Base-by-base conservation (phyloP, 2,888 invertebrate genomes). In the Perizoma affinitatum region DNA sequence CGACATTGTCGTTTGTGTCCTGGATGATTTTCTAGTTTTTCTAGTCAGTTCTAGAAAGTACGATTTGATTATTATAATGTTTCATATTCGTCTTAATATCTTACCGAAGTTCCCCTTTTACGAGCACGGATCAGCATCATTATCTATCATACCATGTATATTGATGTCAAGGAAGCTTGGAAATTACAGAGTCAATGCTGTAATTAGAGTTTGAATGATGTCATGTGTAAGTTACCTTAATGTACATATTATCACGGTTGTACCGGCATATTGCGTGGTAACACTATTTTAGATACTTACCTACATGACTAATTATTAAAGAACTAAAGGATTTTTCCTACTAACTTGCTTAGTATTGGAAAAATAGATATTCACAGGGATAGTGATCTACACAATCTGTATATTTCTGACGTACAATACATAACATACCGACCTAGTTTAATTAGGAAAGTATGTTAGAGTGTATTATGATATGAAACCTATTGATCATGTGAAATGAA, bases 131-230 rank as follows among this genome's bases (percentile, higher is more conserved):
- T 4, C 47, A 40, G n/a, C 35, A 40, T 41, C 34, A 35, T 58
- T 54, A 58, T 58, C 53, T 43, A 43, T 34, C 50, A 46, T 47
- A 38, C 36, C n/a, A 57, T 48, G 35, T 46, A 50, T 61, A 64
- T 56, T 63, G 53, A 61, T 60, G 60, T 58, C 49, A 58, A 55
- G 59, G 54, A 62, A 65, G 43, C 49, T 36, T 44, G 68, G 67
- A 61, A 63, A 63, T 62, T 56, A 57, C 62, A 53, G 41, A 58
- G 54, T 35, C 40, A 57, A 48, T 42, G 46, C 53, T 63, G 72
- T 76, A 79, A 79, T 80, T 78, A 77, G 66, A 54, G 64, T 55
- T 53, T 51, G 61, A 55, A 66, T 79, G 78, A 80, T 74, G 78
- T 82, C 78, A 81, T 63, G 63, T 41, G 72, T 60, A 71, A 78